Base-by-base conservation (phyloP, 2,888 invertebrate species). In the Drosophila atroscutellata region DNA sequence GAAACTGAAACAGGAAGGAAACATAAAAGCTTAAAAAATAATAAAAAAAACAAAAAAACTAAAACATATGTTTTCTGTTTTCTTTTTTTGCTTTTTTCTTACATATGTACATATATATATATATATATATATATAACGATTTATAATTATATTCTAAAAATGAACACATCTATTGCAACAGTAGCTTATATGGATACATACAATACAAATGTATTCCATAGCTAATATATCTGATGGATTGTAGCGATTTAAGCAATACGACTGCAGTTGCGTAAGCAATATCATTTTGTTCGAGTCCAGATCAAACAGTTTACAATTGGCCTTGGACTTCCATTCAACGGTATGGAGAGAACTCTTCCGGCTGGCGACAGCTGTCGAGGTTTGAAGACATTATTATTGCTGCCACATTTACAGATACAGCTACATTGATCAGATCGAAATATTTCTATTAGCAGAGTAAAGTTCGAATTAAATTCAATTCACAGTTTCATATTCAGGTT, bases 21-120 rank as follows among this genome's bases (percentile, higher is more conserved):
- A 42, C 18, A 54, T 26, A 77, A 55, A 56, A 76, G 63, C 68
- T 74, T 76, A 59, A 65, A 75, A 64, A 70, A 79, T 34, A 39
- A 42, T 37, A 37, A 26, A 58, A 15, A 45, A 47, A 52, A 67
- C 28, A 59, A 45, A 56, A 49, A 18, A 72, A 50, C 37, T 37
- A 58, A 75, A 77, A 61, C 49, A 77, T 52, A 36, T 45, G 47
- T 60, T 74, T 36, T 68, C 28, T 28, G 7, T 28, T 8, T 55
- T 39, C 58, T 61, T 56, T 36, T 18, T 51, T 20, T 30, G n/a
- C 15, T 56, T 30, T 37, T 32, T 26, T 58, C 58, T 45, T 56
- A 34, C 49, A n/a, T n/a, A n/a, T n/a, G n/a, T n/a, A n/a, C n/a
- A n/a, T n/a, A 3, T 24, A 30, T 75, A 52, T 75, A 75, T 32